Base-by-base conservation (phyloP, 2,113 vertebrate species). In the Verasper variegatus region DNA sequence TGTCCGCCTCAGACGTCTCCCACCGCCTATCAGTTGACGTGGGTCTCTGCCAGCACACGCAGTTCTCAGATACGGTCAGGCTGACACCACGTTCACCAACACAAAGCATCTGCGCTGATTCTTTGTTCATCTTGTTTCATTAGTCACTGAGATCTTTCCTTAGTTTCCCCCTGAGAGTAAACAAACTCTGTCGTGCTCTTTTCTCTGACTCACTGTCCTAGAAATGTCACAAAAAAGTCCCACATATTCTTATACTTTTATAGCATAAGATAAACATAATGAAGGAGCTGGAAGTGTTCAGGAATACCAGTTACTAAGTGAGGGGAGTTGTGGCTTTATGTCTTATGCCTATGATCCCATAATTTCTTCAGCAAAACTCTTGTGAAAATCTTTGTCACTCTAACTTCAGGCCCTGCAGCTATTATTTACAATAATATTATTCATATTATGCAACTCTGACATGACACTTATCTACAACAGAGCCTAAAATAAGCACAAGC, bases 401-500 rank as follows among this genome's bases (percentile, higher is more conserved):
- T 4, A 13, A 65, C 57, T 42, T 35, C 64, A 60, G 55, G 10
- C 76, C 47, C 71, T 73, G 49, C 52, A 72, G 9, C 52, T 78
- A 75, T 71, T 71, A 74, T 82, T 82, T 76, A 27, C 68, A 82
- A 42, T 45, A 63, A 42, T 23, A 45, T 63, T 24, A 42, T 63
- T 63, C 45, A 64, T 59, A 78, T 66, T 71, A 40, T 80, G 80
- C 61, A 92, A 60, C 77, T 55, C 68, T 51, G 60, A 61, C 42
- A n/a, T 59, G 64, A 54, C 76, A 77, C 70, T 74, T 68, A 85
- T 76, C 67, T 57, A 13, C 60, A 57, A 59, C 65, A n/a, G n/a
- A 69, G 52, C 21, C 82, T 86, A 87, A 86, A 90, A 89, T 90
- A 89, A 81, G 45, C 59, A 35, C 63, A 42, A 3, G 59, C 21